Base-by-base conservation (phyloP, 2,888 invertebrate genomes). In the Zele albiditarsus region DNA sequence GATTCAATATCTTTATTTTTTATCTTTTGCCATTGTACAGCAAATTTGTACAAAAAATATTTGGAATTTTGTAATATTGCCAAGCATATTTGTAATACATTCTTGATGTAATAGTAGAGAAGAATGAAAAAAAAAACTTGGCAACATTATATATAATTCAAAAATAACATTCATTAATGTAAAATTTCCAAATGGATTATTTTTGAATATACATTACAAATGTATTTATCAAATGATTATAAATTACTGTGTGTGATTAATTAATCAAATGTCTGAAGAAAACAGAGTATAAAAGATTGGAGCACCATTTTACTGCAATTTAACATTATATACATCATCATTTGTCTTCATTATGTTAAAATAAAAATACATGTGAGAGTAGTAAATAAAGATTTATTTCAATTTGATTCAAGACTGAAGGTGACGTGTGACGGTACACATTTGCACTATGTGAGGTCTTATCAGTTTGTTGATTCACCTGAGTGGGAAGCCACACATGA, bases 381-480 rank as follows among this genome's bases (percentile, higher is more conserved):
- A n/a, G 8, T 23, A 53, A 23, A 23, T 20, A 20, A 20, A 53
- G 5, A 60, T 60, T 66, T 66, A 74, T 70, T 25, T 49, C 25
- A n/a, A 31, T 69, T 49, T 42, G n/a, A 38, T 49, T 68, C 3
- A 38, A 96, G 96, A 89, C 90, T 96, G 90, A 93, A 94, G 82
- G 96, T 96, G 79, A 95, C 94, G 77, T 95, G 95, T 85, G 95
- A 95, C 84, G 94, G 93, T 81, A 94, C 95, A n/a, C 95, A 95
- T 86, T 91, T 96, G 42, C 96, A 96, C 90, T 94, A 93, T 89
- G 94, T 96, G 84, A 92, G 93, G 84, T 92, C 93, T 77, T 95
- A 95, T 88, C 95, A 96, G 90, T 96, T 96, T 88, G 93, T 96
- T 77, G 96, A 96, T 89, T 96, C 96, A n/a, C 96, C 96, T 0